Evolutionary conservation across 2,797 vertebrate genomes (phyloP).

Genomic region (Buceros bicornis): DNA sequence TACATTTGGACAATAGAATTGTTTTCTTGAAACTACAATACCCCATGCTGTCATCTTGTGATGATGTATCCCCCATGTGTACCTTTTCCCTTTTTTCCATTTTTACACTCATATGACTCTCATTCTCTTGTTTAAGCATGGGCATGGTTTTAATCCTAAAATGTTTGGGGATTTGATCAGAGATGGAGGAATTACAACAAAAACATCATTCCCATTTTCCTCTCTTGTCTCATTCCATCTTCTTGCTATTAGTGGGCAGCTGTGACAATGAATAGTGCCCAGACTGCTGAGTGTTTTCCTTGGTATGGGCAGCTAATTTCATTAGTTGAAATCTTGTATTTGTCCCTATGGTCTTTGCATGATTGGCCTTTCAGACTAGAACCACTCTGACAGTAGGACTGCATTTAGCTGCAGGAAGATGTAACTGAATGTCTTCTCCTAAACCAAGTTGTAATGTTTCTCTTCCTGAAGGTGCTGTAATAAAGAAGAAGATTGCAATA

Average conservation of each 20-base stretch:
- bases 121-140: background rate
- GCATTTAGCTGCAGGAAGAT: background rate
- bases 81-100: background rate
- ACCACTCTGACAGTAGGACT: background rate
- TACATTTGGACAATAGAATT: background rate
- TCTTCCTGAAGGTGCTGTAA: background rate
- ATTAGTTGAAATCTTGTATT: background rate
- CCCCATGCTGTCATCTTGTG: background rate
- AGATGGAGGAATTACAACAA: background rate
- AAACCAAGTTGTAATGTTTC: background rate
- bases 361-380: background rate
- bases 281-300: background rate
- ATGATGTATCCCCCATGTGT: background rate
- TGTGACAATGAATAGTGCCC: background rate
- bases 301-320: background rate
- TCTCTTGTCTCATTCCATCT: background rate
- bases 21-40: background rate
- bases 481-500: slow-evolving; percentile 8
- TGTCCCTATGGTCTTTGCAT: background rate
- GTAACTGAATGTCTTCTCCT: background rate
- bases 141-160: background rate
- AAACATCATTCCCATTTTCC: fast-evolving
- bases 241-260: background rate
- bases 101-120: background rate
- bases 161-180: background rate